A percentile compares a stretch with the other conserved stretches of the same genome.
Evolutionary conservation across 2,113 vertebrate species (phyloP).

Genomic region (Oncorhynchus clarkii): DNA sequence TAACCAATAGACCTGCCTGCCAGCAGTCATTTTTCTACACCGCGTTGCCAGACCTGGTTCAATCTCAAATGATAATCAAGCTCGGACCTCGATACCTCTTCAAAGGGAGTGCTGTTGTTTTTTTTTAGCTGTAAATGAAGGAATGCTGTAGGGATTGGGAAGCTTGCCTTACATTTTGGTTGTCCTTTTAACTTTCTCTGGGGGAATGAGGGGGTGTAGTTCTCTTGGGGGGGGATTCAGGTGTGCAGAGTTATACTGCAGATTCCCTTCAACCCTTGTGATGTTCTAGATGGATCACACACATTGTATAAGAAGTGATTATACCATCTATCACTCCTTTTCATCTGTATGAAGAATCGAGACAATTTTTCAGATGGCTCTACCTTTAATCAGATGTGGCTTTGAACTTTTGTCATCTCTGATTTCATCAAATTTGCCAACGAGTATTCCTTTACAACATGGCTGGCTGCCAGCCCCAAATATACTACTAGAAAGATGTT

Average conservation of each 20-base stretch:
- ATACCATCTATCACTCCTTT: conserved; percentile 1
- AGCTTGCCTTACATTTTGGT: conserved; percentile 34
- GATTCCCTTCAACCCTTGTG: conserved; percentile 22
- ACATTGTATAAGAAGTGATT: conserved; percentile 11
- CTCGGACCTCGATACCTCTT: conserved; percentile 38
- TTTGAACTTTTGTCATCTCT: conserved; percentile 28
- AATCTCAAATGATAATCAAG: conserved; percentile 54
- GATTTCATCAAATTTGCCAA: conserved; percentile 1
- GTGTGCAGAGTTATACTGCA: conserved; percentile 36
- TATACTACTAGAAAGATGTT: not conserved
- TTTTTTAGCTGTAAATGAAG: conserved; percentile 31
- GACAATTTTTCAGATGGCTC: conserved; percentile 30
- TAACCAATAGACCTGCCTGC: conserved; percentile 55
- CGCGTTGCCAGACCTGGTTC: conserved; percentile 46
- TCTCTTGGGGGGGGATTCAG: not conserved
- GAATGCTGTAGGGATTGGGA: conserved; percentile 30
- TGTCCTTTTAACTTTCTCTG: conserved; percentile 36
- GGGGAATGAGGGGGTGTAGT: not conserved
- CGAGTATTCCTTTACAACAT: conserved; percentile 24
- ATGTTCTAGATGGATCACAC: conserved; percentile 31
- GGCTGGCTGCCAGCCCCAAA: conserved; percentile 16
- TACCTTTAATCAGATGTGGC: conserved; percentile 32
- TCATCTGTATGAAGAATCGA: conserved; percentile 5
- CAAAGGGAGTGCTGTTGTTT: conserved; percentile 32
- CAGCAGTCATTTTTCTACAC: conserved; percentile 29